Evolutionary conservation across 2,888 invertebrate genomes (phyloP).

Genomic region (Ormyrus thymus): DNA sequence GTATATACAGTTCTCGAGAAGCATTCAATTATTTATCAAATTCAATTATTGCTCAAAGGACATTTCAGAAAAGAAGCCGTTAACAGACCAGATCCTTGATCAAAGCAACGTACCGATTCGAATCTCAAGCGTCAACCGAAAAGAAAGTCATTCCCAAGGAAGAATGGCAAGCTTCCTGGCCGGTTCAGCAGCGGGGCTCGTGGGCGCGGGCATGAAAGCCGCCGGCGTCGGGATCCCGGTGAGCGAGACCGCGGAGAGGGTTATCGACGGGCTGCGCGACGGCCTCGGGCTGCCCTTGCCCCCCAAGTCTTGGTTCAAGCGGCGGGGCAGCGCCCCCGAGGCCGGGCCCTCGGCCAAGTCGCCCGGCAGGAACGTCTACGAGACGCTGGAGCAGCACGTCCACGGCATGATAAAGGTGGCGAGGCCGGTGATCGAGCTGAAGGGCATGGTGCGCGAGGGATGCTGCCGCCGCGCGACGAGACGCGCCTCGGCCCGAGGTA

Average conservation of each 20-base stretch:
- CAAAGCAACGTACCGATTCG: too few relatives aligned
- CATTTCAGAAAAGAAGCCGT: too few relatives aligned
- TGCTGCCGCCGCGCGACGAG: conserved; percentile 28
- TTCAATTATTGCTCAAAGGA: too few relatives aligned
- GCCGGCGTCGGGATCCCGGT: conserved; percentile 55
- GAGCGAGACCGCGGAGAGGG: conserved; percentile 23
- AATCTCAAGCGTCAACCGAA: too few relatives aligned
- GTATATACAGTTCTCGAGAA: too few relatives aligned
- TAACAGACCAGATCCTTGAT: too few relatives aligned
- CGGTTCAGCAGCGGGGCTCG: conserved; percentile 57
- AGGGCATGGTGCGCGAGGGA: conserved; percentile 33
- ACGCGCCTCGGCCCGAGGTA: too few relatives aligned
- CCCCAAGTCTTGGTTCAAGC: conserved; percentile 44
- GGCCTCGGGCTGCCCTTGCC: conserved; percentile 23
- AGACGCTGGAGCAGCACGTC: conserved; percentile 57
- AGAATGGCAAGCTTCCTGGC: conserved; percentile 49
- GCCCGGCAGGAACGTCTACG: conserved; percentile 48
- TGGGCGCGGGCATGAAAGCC: conserved; percentile 59
- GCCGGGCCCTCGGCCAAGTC: not conserved
- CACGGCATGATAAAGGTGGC: conserved; percentile 56
- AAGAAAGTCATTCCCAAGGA: too few relatives aligned
- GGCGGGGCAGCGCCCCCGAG: not conserved
- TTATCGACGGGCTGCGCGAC: conserved; percentile 32
- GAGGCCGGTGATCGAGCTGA: conserved; percentile 58
- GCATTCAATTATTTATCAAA: too few relatives aligned